Conservation (phyloP, 2,797 vertebrate genomes). For the Chaunax sp. region DNA sequence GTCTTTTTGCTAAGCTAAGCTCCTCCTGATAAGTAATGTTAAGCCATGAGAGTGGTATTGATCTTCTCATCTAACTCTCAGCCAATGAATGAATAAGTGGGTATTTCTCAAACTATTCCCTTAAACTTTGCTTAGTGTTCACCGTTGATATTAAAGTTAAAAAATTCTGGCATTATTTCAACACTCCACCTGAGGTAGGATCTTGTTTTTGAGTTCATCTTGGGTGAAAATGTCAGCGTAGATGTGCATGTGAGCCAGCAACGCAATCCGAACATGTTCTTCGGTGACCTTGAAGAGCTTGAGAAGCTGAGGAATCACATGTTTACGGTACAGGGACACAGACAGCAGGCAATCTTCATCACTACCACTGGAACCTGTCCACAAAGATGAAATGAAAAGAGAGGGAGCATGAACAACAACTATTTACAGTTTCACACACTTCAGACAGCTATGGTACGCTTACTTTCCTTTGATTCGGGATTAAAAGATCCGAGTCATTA, state of each 20-base stretch:
- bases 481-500: not conserved
- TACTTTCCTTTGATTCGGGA: not conserved
- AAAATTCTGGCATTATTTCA: not conserved
- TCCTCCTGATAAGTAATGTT: not conserved
- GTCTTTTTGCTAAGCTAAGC: not conserved
- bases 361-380: constrained; percentile 69
- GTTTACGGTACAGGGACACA: constrained; percentile 87
- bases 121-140: not conserved
- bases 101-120: not conserved
- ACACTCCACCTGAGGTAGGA: constrained; percentile 92
- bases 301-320: constrained; percentile 92
- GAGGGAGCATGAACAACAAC: not conserved
- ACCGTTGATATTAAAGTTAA: not conserved
- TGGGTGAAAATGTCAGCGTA: constrained; percentile 91
- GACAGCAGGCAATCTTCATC: constrained; percentile 89
- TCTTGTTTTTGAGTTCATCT: constrained; percentile 92
- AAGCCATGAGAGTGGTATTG: not conserved
- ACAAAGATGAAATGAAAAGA: constrained; percentile 5
- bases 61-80: not conserved
- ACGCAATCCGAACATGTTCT: constrained; percentile 92
- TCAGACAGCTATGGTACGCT: not conserved
- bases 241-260: constrained; percentile 92
- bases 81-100: no score
- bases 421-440: not conserved
- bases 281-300: constrained; percentile 94